Evolutionary conservation across 2,113 vertebrate species (phyloP).

Genomic region (Gnathonemus longibarbis): DNA sequence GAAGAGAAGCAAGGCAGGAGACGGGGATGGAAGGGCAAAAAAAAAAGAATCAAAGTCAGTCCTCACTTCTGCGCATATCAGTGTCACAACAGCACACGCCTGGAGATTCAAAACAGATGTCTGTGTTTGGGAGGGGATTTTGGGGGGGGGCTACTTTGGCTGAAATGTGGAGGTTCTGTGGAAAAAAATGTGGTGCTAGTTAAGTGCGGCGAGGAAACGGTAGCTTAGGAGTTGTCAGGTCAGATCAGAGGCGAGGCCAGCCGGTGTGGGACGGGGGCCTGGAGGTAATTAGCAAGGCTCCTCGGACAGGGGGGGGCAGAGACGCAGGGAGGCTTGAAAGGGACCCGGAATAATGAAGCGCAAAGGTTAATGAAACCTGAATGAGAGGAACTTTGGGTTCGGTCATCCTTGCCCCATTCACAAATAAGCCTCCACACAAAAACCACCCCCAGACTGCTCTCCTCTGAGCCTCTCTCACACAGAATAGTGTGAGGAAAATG

Average conservation of each 20-base stretch:
- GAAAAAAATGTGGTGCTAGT: conserved; percentile 71
- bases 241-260: conserved; percentile 59
- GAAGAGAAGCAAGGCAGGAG: conserved; percentile 35
- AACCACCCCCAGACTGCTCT: neutral
- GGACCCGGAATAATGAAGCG: conserved; percentile 38
- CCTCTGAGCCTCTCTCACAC: neutral
- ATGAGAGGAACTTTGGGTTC: conserved; percentile 33
- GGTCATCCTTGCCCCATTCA: conserved; percentile 22
- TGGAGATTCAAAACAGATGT: conserved; percentile 76
- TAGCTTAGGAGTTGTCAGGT: conserved; percentile 78
- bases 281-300: conserved; percentile 45
- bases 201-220: conserved; percentile 74
- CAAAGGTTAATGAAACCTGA: conserved; percentile 54
- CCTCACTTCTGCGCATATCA: conserved; percentile 53
- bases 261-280: conserved; percentile 27
- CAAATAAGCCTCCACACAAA: neutral
- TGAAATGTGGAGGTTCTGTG: conserved; percentile 1
- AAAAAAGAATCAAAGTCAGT: conserved; percentile 42
- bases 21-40: conserved; percentile 8
- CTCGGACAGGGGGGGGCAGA: conserved; percentile 43
- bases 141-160: neutral
- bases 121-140: neutral
- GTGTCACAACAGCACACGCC: conserved; percentile 61
- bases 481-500: neutral
- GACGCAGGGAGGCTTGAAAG: conserved; percentile 31